Conservation (phyloP, 2,797 vertebrate species). For the Oryzias dopingdopingensis region DNA sequence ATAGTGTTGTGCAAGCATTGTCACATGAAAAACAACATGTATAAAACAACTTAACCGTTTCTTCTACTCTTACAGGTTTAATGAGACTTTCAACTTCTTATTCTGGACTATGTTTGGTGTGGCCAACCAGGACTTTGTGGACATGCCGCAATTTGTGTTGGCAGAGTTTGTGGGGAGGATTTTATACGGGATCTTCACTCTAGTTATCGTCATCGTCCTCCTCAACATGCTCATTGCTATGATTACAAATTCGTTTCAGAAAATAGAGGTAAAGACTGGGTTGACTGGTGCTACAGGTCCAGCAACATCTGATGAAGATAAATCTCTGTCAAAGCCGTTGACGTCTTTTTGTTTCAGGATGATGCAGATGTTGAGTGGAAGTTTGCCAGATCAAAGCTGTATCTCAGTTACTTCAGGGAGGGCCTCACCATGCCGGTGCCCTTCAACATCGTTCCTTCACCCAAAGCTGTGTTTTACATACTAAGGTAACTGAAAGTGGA, state of each 20-base stretch:
- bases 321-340: not conserved
- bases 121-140: constrained; percentile 84
- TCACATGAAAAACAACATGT: too few species aligned
- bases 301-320: not conserved
- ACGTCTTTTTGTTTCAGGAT: constrained; percentile 68
- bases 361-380: constrained; percentile 93
- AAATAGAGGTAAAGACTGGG: constrained; percentile 81
- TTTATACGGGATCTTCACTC: constrained; percentile 88
- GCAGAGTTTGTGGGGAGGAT: constrained; percentile 84
- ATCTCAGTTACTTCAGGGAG: constrained; percentile 89
- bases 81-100: constrained; percentile 88
- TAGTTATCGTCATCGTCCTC: constrained; percentile 89
- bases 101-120: constrained; percentile 95
- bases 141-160: constrained; percentile 82
- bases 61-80: constrained; percentile 75
- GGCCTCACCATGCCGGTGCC: constrained; percentile 89
- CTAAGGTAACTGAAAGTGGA: constrained; percentile 70
- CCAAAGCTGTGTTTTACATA: constrained; percentile 83
- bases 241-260: constrained; percentile 95
- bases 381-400: constrained; percentile 89
- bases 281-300: too few species aligned
- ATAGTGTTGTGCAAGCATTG: too few species aligned
- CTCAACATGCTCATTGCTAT: constrained; percentile 95
- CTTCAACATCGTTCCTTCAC: constrained; percentile 89
- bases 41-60: too few species aligned